Percentiles rank a stretch among this genome's conserved stretches.
These are phyloP conservation scores for Pseudopleuronectes americanus DNA, from an alignment of 2,797 vertebrate species.

Conservation along the genomic window DNA sequence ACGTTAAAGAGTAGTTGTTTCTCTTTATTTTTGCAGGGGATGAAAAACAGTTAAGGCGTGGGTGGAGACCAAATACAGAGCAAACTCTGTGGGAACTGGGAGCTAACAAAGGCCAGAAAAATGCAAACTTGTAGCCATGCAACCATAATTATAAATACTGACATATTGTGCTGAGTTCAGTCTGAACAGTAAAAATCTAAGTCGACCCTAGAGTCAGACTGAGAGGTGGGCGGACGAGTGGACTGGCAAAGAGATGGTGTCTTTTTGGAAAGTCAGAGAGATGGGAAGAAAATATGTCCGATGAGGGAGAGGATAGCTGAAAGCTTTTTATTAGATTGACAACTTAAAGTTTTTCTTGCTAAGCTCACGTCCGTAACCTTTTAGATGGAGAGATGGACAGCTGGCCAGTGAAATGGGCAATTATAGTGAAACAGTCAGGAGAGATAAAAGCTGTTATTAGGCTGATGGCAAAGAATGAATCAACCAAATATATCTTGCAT, in stretches of 20 bases:
- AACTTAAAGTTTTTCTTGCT: conserved; percentile 28
- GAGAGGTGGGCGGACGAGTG: background rate
- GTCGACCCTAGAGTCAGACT: background rate
- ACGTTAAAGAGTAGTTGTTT: too few species aligned
- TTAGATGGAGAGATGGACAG: conserved; percentile 29
- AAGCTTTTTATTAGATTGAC: conserved; percentile 48
- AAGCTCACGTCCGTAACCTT: conserved; percentile 19
- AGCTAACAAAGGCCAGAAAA: too few species aligned
- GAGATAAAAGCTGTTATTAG: conserved; percentile 53
- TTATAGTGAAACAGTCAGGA: conserved; percentile 20
- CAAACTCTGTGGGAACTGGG: too few species aligned
- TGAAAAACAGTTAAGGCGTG: too few species aligned
- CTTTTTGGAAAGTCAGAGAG: background rate
- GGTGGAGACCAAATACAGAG: too few species aligned
- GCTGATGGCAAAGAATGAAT: conserved; percentile 43
- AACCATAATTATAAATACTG: background rate
- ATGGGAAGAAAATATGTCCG: background rate
- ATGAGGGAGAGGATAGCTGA: conserved; percentile 20
- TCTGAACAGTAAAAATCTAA: background rate
- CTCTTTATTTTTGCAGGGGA: too few species aligned
- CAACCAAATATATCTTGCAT: conserved; percentile 31
- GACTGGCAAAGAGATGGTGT: background rate
- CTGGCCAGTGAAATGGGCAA: conserved; percentile 22
- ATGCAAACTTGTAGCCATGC: background rate
- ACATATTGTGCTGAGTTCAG: background rate